Conservation (phyloP, 2,113 vertebrate genomes). For the Rhinopomastus cyanomelas region DNA sequence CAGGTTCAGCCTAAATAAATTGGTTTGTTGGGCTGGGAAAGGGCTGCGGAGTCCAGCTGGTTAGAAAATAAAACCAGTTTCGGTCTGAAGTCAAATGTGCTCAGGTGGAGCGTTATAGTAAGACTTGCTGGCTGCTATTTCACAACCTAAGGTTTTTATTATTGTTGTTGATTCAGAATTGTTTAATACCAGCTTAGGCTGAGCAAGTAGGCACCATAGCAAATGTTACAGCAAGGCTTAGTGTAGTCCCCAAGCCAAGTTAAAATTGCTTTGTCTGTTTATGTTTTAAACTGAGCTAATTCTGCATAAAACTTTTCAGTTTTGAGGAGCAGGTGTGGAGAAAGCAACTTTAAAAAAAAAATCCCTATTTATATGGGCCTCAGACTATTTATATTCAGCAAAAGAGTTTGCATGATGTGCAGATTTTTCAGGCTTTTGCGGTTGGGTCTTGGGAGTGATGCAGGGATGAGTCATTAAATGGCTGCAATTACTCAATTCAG, state of each 20-base stretch:
- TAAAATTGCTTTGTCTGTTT: too few relatives aligned
- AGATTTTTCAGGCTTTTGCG: neutral
- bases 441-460: neutral
- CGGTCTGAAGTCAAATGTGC: neutral
- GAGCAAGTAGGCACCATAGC: neutral
- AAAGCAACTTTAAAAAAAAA: neutral
- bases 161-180: neutral
- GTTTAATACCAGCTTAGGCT: neutral
- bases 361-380: neutral
- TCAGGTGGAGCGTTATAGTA: neutral
- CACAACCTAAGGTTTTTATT: neutral
- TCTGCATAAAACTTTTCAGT: neutral
- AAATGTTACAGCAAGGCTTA: neutral
- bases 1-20: neutral
- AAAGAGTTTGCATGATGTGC: neutral
- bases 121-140: neutral
- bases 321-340: neutral
- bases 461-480: constrained; percentile 29
- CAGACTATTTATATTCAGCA: neutral
- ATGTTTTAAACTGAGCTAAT: neutral
- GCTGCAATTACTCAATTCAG: constrained; percentile 10
- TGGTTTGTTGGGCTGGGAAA: neutral
- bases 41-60: neutral
- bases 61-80: neutral
- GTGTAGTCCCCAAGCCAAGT: neutral